Conservation (phyloP, 2,113 vertebrate genomes). For the Nothoprocta pentlandii region DNA sequence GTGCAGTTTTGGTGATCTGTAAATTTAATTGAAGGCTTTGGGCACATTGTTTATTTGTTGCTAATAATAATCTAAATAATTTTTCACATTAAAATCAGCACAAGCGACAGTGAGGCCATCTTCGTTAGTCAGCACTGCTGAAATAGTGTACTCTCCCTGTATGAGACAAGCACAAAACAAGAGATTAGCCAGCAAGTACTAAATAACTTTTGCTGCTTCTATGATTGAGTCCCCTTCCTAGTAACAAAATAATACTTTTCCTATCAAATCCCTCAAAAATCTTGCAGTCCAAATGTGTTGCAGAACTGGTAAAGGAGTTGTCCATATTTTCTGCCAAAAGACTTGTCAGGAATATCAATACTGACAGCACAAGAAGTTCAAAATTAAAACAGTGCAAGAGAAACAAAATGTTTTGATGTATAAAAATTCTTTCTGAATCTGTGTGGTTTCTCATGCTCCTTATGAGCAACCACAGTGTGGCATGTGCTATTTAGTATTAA, state of each 20-base stretch:
- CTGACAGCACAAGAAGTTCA: constrained; percentile 10
- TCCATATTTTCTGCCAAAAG: constrained; percentile 1
- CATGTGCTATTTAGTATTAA: not conserved
- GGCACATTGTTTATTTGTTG: not conserved
- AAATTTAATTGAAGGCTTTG: not conserved
- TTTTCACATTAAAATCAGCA: constrained; percentile 63
- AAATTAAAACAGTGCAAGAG: not conserved
- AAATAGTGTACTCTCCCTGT: constrained; percentile 75
- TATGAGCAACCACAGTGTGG: not conserved
- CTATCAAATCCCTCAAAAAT: not conserved
- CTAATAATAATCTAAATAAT: constrained; percentile 52
- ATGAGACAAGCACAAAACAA: constrained; percentile 1
- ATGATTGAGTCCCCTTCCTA: not conserved
- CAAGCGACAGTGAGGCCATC: constrained; percentile 60
- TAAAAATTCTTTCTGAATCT: not conserved
- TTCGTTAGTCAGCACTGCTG: constrained; percentile 70
- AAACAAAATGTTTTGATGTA: not conserved
- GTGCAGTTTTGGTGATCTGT: not conserved
- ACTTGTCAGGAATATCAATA: not conserved
- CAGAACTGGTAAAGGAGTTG: not conserved
- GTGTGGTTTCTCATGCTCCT: not conserved
- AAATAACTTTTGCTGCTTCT: not conserved
- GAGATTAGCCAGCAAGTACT: not conserved
- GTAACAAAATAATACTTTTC: not conserved
- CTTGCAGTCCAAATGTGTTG: not conserved